Evolutionary conservation across 2,797 vertebrate genomes (phyloP).

Genomic region (Myotis daubentonii): DNA sequence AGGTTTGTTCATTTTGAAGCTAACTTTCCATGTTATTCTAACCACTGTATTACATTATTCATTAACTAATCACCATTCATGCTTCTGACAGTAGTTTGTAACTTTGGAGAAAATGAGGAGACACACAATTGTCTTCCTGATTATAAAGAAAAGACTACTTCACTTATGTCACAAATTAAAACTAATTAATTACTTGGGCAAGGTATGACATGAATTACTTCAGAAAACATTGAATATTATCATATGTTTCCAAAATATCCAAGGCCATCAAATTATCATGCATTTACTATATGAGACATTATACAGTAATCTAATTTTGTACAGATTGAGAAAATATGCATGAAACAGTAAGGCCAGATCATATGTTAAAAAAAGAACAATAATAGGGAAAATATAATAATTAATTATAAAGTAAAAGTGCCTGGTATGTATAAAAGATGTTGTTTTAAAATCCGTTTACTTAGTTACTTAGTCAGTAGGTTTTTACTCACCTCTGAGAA

Average conservation of each 20-base stretch:
- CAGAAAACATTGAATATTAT: constrained; percentile 10
- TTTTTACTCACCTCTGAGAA: constrained; percentile 10
- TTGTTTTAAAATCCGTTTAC: neutral
- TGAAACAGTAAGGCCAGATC: neutral
- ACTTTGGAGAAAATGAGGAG: constrained; percentile 51
- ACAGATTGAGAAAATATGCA: constrained; percentile 19
- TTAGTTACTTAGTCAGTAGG: neutral
- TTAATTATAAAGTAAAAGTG: constrained; percentile 44
- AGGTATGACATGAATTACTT: neutral
- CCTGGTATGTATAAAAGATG: neutral
- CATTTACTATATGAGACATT: neutral
- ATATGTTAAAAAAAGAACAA: neutral
- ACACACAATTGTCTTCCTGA: constrained; percentile 19
- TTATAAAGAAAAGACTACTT: constrained; percentile 42
- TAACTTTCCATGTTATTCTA: constrained; percentile 62
- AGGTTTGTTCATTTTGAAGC: constrained; percentile 63
- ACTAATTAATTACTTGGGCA: neutral
- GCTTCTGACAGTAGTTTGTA: constrained; percentile 45
- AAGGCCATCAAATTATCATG: neutral
- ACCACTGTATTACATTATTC: constrained; percentile 70
- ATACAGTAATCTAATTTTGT: constrained; percentile 7
- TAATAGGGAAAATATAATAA: constrained; percentile 25
- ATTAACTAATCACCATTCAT: constrained; percentile 59
- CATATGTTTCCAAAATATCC: constrained; percentile 19
- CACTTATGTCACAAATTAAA: constrained; percentile 30